Evolutionary conservation across 2,888 invertebrate species (phyloP).

Genomic region (Euclidia mi): DNA sequence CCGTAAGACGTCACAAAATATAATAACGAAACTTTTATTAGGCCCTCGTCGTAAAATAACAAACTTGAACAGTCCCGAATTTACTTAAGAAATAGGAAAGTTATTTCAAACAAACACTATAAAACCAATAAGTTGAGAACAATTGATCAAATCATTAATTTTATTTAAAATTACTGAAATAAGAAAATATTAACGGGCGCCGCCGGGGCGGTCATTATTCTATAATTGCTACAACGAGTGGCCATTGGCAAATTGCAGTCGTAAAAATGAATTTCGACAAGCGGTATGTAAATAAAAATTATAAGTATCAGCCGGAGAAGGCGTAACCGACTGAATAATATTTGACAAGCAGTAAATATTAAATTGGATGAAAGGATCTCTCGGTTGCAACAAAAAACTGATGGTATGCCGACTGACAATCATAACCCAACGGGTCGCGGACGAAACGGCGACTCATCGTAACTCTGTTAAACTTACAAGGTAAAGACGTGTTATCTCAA

Average conservation of each 20-base stretch:
- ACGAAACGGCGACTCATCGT: slow-evolving; percentile 78
- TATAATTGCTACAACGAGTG: slow-evolving; percentile 65
- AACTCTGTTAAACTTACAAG: slow-evolving; percentile 78
- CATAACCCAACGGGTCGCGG: slow-evolving; percentile 65
- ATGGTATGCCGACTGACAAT: slow-evolving; percentile 65
- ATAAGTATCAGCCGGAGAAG: slow-evolving; percentile 69
- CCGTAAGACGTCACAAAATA: slow-evolving; percentile 17
- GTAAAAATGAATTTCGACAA: slow-evolving; percentile 72
- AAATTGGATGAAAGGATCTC: slow-evolving; percentile 78
- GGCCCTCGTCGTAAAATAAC: neutral
- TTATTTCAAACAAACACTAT: neutral
- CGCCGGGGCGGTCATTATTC: slow-evolving; percentile 53
- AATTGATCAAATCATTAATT: slow-evolving; percentile 20
- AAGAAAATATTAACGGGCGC: slow-evolving; percentile 56
- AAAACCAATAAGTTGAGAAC: slow-evolving; percentile 7
- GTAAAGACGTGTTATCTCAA: slow-evolving; percentile 75
- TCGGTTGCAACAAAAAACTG: slow-evolving; percentile 69
- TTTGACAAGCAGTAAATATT: slow-evolving; percentile 84
- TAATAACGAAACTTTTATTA: slow-evolving; percentile 6
- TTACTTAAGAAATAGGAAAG: too few species aligned
- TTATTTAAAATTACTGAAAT: slow-evolving; percentile 41
- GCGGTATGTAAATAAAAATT: slow-evolving; percentile 75
- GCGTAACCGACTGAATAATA: slow-evolving; percentile 76
- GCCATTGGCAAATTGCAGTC: slow-evolving; percentile 71
- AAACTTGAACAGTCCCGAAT: neutral